A percentile compares a stretch with the other conserved stretches of the same genome.
Evolutionary conservation across 2,113 vertebrate species (phyloP).

Genomic region (Anser cygnoides): DNA sequence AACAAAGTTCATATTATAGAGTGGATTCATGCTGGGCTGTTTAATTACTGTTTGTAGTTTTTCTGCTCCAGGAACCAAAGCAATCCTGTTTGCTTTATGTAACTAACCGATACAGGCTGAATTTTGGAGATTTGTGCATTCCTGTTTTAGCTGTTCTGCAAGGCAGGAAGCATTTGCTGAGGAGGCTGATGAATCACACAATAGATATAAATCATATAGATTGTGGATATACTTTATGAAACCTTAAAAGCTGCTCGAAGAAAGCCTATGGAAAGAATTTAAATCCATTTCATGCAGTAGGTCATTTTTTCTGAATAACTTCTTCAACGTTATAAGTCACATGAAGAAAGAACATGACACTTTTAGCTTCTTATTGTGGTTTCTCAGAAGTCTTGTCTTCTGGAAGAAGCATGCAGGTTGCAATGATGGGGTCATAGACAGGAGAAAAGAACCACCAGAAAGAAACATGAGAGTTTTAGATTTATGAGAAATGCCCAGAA

Average conservation of each 20-base stretch:
- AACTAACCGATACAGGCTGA: background rate
- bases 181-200: background rate
- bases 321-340: background rate
- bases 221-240: background rate
- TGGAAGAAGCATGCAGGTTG: background rate
- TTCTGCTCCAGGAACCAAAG: background rate
- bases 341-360: background rate
- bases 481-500: background rate
- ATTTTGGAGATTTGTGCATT: background rate
- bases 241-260: background rate
- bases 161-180: background rate
- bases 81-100: background rate
- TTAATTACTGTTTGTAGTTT: constrained; percentile 15
- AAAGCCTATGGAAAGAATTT: background rate
- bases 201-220: background rate
- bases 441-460: background rate
- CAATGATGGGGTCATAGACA: background rate
- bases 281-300: background rate
- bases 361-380: background rate
- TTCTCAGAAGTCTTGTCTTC: background rate
- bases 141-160: background rate
- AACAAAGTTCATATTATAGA: background rate
- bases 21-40: background rate
- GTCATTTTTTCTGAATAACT: background rate
- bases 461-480: background rate